Conservation (phyloP, 2,888 invertebrate genomes). For the Lepidochitona cinerea region DNA sequence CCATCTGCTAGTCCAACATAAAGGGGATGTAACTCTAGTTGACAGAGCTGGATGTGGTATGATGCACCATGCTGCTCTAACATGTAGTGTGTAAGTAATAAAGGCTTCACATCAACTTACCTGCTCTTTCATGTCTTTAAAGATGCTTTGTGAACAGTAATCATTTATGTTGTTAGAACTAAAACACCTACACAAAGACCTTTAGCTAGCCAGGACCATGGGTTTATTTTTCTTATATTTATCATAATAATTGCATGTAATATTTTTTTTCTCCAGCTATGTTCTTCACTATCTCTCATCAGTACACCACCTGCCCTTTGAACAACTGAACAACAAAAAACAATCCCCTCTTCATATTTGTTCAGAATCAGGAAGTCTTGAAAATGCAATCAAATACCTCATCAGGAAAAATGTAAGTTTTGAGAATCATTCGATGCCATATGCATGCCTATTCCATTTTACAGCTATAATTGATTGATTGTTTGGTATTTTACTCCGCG, state of each 20-base stretch:
- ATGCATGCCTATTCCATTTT: too few relatives aligned
- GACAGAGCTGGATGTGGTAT: constrained; percentile 57
- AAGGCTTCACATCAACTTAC: too few relatives aligned
- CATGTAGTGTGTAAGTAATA: constrained; percentile 67
- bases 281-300: constrained; percentile 55
- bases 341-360: constrained; percentile 60
- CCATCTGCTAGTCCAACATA: constrained; percentile 51
- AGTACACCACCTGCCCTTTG: constrained; percentile 39
- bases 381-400: constrained; percentile 55
- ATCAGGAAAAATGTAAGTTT: constrained; percentile 51
- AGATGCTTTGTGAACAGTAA: too few relatives aligned
- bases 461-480: too few relatives aligned
- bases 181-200: too few relatives aligned
- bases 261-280: constrained; percentile 31
- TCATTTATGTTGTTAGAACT: too few relatives aligned
- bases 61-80: constrained; percentile 63
- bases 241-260: neutral
- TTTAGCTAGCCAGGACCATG: too few relatives aligned
- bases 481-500: too few relatives aligned
- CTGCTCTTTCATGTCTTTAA: too few relatives aligned
- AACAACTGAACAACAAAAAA: constrained; percentile 43
- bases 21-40: constrained; percentile 47
- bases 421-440: too few relatives aligned
- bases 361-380: constrained; percentile 59
- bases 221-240: neutral